Percentiles rank a stretch among this genome's conserved stretches.
phyloP scores from a whole-genome alignment of 2,888 invertebrate species.

The Sinhomidia bicolor region DNA sequence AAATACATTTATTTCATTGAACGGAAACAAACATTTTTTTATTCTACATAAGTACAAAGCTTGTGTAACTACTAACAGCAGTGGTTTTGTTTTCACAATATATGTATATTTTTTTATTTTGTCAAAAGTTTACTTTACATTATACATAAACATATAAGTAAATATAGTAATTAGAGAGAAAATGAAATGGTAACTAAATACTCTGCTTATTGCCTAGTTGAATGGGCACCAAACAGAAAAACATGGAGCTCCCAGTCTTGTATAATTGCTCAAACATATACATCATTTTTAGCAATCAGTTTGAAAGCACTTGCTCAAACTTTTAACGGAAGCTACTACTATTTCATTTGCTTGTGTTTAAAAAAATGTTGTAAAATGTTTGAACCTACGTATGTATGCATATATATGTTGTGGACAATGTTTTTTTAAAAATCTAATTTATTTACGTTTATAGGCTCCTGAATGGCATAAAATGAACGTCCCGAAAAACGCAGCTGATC shows the following conservation, averaged over 20 bases:
- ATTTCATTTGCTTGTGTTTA: not conserved
- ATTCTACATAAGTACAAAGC: not conserved
- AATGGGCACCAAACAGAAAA: not conserved
- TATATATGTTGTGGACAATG: not conserved
- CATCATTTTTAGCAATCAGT: not conserved
- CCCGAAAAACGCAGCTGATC: conserved; percentile 96
- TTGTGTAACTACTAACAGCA: too few species aligned
- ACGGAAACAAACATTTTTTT: not conserved
- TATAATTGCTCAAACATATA: too few species aligned
- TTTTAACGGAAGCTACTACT: not conserved
- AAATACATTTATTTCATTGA: not conserved
- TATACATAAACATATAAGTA: too few species aligned
- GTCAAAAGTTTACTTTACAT: too few species aligned
- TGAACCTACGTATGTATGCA: not conserved
- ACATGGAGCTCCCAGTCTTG: too few species aligned
- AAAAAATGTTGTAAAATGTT: not conserved
- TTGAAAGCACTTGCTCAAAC: too few species aligned
- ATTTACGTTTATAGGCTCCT: conserved; percentile 86
- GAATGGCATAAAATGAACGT: conserved; percentile 99
- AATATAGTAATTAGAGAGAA: not conserved
- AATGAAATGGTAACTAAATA: not conserved
- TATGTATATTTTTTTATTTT: too few species aligned
- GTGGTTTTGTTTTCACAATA: too few species aligned
- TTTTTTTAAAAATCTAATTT: conserved; percentile 18
- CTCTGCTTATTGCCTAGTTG: not conserved